These are phyloP conservation scores for Chunga burmeisteri DNA, from an alignment of 2,113 vertebrate species.

Conservation along the genomic window DNA sequence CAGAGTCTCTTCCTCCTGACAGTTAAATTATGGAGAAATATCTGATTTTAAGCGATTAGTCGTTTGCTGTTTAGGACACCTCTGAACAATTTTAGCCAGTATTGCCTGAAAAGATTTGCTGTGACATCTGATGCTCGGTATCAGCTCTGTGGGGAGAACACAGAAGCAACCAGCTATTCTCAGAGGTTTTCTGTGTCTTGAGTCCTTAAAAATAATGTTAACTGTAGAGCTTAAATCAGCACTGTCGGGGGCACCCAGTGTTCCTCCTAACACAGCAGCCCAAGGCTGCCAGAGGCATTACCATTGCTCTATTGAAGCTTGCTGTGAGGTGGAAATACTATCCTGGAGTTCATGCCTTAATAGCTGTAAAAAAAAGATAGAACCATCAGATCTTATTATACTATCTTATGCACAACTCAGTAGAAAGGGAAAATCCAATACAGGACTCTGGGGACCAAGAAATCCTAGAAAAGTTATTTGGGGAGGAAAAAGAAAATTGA, in stretches of 20 bases:
- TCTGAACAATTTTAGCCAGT: neutral
- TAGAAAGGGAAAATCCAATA: neutral
- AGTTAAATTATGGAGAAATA: neutral
- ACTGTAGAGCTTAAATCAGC: conserved; percentile 12
- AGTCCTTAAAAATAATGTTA: conserved; percentile 30
- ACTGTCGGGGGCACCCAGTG: neutral
- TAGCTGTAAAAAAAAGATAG: neutral
- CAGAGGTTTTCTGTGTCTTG: neutral
- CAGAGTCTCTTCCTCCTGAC: neutral
- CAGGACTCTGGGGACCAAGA: neutral
- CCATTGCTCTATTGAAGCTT: conserved; percentile 12
- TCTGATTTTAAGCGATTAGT: neutral
- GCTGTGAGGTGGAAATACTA: conserved; percentile 51
- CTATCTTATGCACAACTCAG: neutral
- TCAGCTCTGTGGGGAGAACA: neutral
- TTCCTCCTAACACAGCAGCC: neutral
- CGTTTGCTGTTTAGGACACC: neutral
- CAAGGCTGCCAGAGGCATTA: conserved; percentile 1
- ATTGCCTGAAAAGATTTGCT: neutral
- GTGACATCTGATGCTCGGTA: neutral
- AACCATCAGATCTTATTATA: conserved; percentile 12
- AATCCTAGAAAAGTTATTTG: neutral
- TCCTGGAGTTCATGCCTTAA: conserved; percentile 13
- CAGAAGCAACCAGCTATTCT: neutral
- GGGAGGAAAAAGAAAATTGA: neutral